Percentiles rank a stretch among this genome's conserved stretches.
Evolutionary conservation across 2,888 invertebrate species (phyloP).

Genomic region (Pseudolycoriella hygida): DNA sequence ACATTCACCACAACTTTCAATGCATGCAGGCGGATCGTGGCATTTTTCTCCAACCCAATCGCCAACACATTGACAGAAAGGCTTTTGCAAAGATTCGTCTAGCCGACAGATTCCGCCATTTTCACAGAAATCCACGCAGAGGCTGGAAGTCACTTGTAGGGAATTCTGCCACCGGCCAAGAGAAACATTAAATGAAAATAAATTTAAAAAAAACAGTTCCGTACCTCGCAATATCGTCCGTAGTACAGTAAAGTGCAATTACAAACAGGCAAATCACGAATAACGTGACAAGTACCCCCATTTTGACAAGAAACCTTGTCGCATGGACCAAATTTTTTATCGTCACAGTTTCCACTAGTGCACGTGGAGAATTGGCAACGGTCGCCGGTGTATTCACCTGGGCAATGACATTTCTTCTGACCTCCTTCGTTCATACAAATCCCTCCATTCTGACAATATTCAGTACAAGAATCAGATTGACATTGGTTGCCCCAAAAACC

Average conservation of each 20-base stretch:
- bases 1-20: slow-evolving; percentile 24
- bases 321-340: slow-evolving; percentile 17
- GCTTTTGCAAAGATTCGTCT: slow-evolving; percentile 29
- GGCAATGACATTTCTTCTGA: slow-evolving; percentile 29
- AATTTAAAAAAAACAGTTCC: slow-evolving; percentile 4
- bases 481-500: slow-evolving; percentile 31
- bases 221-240: slow-evolving; percentile 35
- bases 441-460: slow-evolving; percentile 36
- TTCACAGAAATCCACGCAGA: slow-evolving; percentile 37
- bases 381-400: slow-evolving; percentile 29
- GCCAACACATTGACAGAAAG: slow-evolving; percentile 36
- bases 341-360: not conserved
- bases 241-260: slow-evolving; percentile 36
- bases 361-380: slow-evolving; percentile 11
- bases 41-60: slow-evolving; percentile 40
- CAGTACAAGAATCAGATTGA: slow-evolving; percentile 32
- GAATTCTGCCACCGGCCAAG: not conserved
- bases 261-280: slow-evolving; percentile 32
- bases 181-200: not conserved
- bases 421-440: slow-evolving; percentile 7
- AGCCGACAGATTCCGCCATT: slow-evolving; percentile 42
- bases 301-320: slow-evolving; percentile 32
- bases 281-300: slow-evolving; percentile 34
- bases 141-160: too few species aligned
- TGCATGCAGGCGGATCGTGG: slow-evolving; percentile 28